These are phyloP conservation scores for Arctia plantaginis DNA, from an alignment of 2,888 invertebrate genomes.

Conservation along the genomic window DNA sequence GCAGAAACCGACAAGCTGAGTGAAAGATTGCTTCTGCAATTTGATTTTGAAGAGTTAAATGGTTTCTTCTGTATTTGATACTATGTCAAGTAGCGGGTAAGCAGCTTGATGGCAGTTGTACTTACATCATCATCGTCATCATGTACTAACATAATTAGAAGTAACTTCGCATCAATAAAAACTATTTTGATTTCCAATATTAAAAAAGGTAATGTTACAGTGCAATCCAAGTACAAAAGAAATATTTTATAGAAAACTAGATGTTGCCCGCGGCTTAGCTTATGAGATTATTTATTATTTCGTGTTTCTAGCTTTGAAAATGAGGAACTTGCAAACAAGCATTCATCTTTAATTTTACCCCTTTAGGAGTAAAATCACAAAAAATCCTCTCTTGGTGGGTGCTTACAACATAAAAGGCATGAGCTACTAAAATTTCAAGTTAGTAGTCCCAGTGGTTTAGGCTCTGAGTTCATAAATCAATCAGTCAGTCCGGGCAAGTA, in stretches of 20 bases:
- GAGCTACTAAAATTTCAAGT: too few relatives aligned
- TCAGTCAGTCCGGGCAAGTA: too few relatives aligned
- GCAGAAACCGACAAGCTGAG: constrained; percentile 26
- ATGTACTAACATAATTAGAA: background rate
- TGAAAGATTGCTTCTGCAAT: constrained; percentile 36
- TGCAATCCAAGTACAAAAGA: background rate
- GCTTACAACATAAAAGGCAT: too few relatives aligned
- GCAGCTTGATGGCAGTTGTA: background rate
- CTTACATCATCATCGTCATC: too few relatives aligned
- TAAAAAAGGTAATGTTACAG: background rate
- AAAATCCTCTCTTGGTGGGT: too few relatives aligned
- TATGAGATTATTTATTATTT: too few relatives aligned
- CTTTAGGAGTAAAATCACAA: too few relatives aligned
- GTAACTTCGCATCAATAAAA: background rate
- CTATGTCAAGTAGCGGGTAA: background rate
- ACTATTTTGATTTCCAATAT: too few relatives aligned
- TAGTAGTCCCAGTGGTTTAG: too few relatives aligned
- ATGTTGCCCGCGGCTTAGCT: too few relatives aligned
- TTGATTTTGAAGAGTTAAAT: constrained; percentile 37
- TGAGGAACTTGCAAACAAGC: background rate
- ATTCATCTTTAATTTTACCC: background rate
- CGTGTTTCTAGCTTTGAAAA: too few relatives aligned
- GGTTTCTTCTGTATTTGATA: constrained; percentile 14
- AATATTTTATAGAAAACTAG: background rate
- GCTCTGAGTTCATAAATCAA: too few relatives aligned